phyloP scores from a whole-genome alignment of 2,888 invertebrate species.

The Watsonalla binaria region DNA sequence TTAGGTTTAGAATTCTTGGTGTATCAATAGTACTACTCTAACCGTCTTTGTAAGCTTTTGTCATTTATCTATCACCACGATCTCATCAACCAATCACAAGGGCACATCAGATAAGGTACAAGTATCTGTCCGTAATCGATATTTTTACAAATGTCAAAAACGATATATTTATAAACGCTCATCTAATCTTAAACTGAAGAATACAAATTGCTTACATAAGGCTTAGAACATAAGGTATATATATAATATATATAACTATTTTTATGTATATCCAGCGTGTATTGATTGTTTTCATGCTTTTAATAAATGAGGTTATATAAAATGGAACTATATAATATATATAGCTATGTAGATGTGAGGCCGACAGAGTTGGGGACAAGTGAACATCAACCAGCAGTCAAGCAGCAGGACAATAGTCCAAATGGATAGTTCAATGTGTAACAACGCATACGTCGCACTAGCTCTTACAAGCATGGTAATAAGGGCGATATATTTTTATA shows the following conservation, averaged over 20 bases:
- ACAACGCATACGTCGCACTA: conserved; percentile 60
- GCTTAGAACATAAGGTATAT: neutral
- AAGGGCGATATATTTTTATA: conserved; percentile 47
- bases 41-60: neutral
- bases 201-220: neutral
- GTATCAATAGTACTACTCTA: neutral
- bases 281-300: neutral
- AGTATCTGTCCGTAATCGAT: no score
- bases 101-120: no score
- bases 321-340: neutral
- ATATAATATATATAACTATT: neutral
- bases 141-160: neutral
- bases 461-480: conserved; percentile 70
- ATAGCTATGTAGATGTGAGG: neutral
- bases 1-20: neutral
- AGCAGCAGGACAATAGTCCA: conserved; percentile 48
- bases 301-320: neutral
- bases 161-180: neutral
- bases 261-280: neutral
- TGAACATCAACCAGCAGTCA: conserved; percentile 29
- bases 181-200: neutral
- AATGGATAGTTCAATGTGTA: conserved; percentile 37
- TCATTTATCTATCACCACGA: neutral
- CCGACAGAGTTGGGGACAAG: neutral
- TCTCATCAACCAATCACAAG: no score